phyloP scores from a whole-genome alignment of 2,888 invertebrate species.

The Steinernema scapterisci region DNA sequence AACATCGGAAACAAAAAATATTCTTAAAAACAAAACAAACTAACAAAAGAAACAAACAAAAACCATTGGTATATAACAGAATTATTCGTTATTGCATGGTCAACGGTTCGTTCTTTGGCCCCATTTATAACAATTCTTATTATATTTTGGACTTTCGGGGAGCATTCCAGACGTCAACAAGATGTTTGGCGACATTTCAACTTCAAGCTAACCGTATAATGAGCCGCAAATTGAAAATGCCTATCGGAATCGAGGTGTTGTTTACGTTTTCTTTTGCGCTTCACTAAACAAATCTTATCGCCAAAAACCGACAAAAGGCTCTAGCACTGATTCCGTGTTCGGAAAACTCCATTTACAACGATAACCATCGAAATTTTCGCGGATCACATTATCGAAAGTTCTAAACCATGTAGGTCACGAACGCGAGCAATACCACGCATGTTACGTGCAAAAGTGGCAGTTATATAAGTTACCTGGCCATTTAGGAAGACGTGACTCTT shows the following conservation, averaged over 20 bases:
- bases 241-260: background rate
- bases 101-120: too few relatives aligned
- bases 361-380: slow-evolving; percentile 16
- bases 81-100: too few relatives aligned
- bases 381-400: slow-evolving; percentile 18
- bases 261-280: background rate
- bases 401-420: slow-evolving; percentile 11
- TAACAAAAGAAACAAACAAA: too few relatives aligned
- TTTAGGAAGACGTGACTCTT: slow-evolving; percentile 26
- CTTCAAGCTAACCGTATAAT: background rate
- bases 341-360: background rate
- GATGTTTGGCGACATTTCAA: background rate
- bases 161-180: background rate
- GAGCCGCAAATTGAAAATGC: background rate
- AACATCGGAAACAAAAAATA: too few relatives aligned
- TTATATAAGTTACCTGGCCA: slow-evolving; percentile 11
- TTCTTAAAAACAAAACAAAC: too few relatives aligned
- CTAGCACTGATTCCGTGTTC: background rate
- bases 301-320: background rate
- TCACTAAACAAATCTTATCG: background rate
- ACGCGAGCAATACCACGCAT: background rate
- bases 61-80: too few relatives aligned
- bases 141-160: background rate
- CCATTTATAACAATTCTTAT: too few relatives aligned
- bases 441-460: background rate